These are phyloP conservation scores for Pachyramphus minor DNA, from an alignment of 2,113 vertebrate species.

Conservation along the genomic window DNA sequence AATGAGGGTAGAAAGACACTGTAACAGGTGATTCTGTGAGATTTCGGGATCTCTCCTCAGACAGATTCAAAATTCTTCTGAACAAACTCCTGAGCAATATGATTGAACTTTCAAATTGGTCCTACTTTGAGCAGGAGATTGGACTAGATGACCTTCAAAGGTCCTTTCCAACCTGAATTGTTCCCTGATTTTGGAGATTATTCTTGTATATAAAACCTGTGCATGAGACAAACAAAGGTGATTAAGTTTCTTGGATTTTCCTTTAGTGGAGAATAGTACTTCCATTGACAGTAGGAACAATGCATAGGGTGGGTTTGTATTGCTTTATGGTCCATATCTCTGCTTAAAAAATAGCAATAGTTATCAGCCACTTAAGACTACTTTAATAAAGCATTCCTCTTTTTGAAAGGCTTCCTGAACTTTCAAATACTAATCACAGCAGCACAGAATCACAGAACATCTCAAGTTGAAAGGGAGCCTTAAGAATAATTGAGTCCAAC, in stretches of 20 bases:
- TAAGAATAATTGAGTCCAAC: background rate
- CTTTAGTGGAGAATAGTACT: background rate
- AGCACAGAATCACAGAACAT: background rate
- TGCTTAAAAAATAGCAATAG: background rate
- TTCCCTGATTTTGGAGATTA: background rate
- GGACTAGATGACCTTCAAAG: background rate
- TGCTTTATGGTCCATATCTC: background rate
- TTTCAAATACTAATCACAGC: background rate
- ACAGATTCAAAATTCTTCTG: background rate
- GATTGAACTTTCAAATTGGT: background rate
- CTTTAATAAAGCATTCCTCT: background rate
- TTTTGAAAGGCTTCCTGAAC: background rate
- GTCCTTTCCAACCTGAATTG: background rate
- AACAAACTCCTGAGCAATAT: background rate
- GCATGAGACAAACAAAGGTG: background rate
- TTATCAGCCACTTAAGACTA: background rate
- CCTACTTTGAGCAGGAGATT: background rate
- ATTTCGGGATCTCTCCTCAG: background rate
- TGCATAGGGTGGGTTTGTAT: background rate
- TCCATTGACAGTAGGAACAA: background rate
- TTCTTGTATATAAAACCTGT: background rate
- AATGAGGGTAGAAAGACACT: background rate
- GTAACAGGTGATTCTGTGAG: background rate
- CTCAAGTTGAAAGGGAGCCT: background rate
- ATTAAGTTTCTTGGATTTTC: background rate